Evolutionary conservation across 2,797 vertebrate species (phyloP), one percentile per base, ranked within the genome.

Genomic region (Channallabes apus): DNA sequence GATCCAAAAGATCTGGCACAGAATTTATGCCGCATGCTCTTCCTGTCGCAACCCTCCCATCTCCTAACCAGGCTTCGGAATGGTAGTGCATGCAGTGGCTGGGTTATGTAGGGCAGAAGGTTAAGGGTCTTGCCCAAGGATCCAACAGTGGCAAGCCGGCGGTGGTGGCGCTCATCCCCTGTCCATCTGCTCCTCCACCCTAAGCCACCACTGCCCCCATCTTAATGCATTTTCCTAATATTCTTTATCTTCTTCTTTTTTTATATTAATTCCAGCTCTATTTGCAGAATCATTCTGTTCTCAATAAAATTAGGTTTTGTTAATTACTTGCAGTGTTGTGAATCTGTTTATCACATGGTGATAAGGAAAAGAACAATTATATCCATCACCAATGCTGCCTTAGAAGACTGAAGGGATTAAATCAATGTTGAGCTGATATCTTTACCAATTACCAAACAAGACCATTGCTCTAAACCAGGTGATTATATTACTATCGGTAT

Each of bases 401-500:
- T 22, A 54, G 1, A 2, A 6, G 24, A 51, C 54, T 46, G 58
- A n/a, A 2, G 35, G 18, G 24, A 80, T 80, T 80, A 51, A 27
- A 64, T 64, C 6, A 1, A 24, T 62, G 20, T 41, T 41, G 22
- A 41, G 9, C 32, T 18, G 32, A 79, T 22, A 41, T 41, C 59
- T n/a, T 79, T 24, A 54, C 35, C 22, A 29, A 29, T 76, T 76
- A 17, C n/a, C 51, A 76, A 54, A 76, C n/a, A 80, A 80, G 56
- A 29, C 38, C 32, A 15, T 38, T 17, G 29, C 18, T 24, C 56
- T 61, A 14, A 14, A 24, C 8, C 3, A 22, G 6, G 12, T 75
- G 46, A 54, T 75, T 65, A 71, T 71, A 41, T 38, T 24, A 12
- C 46, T 71, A 22, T 22, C 11, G 12, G 18, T 38, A 71, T 38